phyloP scores from a whole-genome alignment of 2,797 vertebrate species.

The Buphagus erythrorhynchus region DNA sequence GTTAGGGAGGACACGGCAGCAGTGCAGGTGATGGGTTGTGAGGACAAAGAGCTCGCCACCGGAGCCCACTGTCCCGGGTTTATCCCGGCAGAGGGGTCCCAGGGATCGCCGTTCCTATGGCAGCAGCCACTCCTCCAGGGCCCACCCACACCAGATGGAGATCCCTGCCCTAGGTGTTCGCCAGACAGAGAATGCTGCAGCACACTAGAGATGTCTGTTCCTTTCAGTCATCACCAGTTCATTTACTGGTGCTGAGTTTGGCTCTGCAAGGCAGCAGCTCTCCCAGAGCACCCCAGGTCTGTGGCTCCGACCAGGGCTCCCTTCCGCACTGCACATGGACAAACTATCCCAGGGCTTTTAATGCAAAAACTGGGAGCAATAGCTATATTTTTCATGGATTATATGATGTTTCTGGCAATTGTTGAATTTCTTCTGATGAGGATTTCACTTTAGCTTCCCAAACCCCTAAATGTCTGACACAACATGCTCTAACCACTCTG shows the following conservation, averaged over 20 bases:
- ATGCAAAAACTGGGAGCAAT: neutral
- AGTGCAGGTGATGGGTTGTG: neutral
- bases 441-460: neutral
- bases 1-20: neutral
- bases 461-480: neutral
- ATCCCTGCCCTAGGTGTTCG: neutral
- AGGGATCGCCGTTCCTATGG: neutral
- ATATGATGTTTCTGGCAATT: neutral
- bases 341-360: neutral
- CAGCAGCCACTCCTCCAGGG: neutral
- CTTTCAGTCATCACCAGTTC: neutral
- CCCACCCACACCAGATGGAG: neutral
- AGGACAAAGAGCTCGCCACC: neutral
- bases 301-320: neutral
- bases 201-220: neutral
- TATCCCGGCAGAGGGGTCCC: neutral
- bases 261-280: neutral
- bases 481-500: neutral
- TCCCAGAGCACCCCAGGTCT: neutral
- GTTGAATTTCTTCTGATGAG: neutral
- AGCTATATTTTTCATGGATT: neutral
- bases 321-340: fast-evolving
- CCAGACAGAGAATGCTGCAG: neutral
- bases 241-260: neutral
- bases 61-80: neutral